Evolutionary conservation across 2,888 invertebrate genomes (phyloP).

Genomic region (Epinotia ramella): DNA sequence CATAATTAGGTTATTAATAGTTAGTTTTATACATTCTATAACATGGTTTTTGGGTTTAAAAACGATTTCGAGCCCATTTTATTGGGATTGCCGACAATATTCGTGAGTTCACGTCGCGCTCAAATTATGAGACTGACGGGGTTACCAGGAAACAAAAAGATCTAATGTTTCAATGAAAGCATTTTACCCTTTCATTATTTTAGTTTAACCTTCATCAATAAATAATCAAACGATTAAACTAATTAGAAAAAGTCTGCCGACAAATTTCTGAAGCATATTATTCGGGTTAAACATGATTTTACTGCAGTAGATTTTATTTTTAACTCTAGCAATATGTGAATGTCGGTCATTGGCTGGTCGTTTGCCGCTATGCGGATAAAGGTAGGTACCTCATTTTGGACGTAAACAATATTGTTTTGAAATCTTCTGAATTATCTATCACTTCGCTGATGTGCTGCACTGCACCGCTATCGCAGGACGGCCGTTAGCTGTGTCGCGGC

Average conservation of each 20-base stretch:
- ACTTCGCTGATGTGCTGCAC: not conserved
- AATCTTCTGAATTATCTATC: slow-evolving; percentile 21
- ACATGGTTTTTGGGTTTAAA: slow-evolving; percentile 61
- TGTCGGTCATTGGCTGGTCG: slow-evolving; percentile 63
- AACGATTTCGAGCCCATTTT: slow-evolving; percentile 65
- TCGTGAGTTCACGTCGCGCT: slow-evolving; percentile 64
- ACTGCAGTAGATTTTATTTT: slow-evolving; percentile 44
- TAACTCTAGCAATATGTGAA: slow-evolving; percentile 59
- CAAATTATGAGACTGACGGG: slow-evolving; percentile 61
- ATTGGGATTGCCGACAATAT: slow-evolving; percentile 54
- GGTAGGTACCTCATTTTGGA: slow-evolving; percentile 21
- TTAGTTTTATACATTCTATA: slow-evolving; percentile 60
- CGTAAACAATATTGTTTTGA: slow-evolving; percentile 52
- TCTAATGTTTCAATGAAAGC: slow-evolving; percentile 51
- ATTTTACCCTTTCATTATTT: slow-evolving; percentile 36
- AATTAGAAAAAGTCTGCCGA: not conserved
- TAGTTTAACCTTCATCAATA: not conserved
- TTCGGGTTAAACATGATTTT: not conserved
- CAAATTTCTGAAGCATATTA: not conserved
- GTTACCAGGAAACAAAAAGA: slow-evolving; percentile 56
- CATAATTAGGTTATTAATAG: slow-evolving; percentile 62
- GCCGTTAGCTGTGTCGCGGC: no score
- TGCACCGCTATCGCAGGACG: no score
- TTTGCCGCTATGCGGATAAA: slow-evolving; percentile 75
- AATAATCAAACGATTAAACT: slow-evolving; percentile 16